Evolutionary conservation across 2,888 invertebrate species (phyloP), one percentile per base, ranked within the genome.

Genomic region (Drosophila borborema): DNA sequence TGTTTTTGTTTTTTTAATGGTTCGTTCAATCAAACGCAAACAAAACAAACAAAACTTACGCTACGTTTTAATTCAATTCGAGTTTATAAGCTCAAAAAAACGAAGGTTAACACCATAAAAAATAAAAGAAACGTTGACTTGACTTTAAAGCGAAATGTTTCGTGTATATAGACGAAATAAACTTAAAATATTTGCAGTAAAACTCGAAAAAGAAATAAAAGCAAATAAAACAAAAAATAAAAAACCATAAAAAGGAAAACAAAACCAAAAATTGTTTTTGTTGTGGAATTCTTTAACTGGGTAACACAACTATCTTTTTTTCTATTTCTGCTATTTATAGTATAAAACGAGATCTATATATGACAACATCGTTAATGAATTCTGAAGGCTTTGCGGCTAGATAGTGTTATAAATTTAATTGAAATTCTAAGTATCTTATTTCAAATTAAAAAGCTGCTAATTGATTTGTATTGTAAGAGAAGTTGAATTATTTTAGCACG

Each of bases 61-160:
- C 51, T 41, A 51, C 58, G 45, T 64, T 80, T 64, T 43, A 46
- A 74, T 78, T 65, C 41, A 62, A 71, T 80, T 86, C 89, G 80
- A 85, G 85, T 89, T 89, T 82, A 46, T 61, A 53, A 64, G 43
- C 43, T 72, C 53, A 34, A 48, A 64, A 64, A 55, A 28, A 20
- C 74, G 80, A 85, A 83, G 88, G 83, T 82, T 82, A 74, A 49
- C 55, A 55, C 46, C 48, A 80, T 74, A 72, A 60, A 68, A 46
- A 73, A 55, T 55, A 55, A 73, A 68, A 69, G 23, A 56, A 61
- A 70, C 49, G 45, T 74, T 66, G 59, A 71, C 53, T 77, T 66
- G 74, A 68, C 62, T 66, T 63, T 34, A 63, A 69, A 64, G 36
- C 62, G n/a, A 28, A 53, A 51, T 36, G n/a, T 45, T 58, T 41